These are phyloP conservation scores for Euplexia lucipara DNA, from an alignment of 2,888 invertebrate species.

Conservation along the genomic window DNA sequence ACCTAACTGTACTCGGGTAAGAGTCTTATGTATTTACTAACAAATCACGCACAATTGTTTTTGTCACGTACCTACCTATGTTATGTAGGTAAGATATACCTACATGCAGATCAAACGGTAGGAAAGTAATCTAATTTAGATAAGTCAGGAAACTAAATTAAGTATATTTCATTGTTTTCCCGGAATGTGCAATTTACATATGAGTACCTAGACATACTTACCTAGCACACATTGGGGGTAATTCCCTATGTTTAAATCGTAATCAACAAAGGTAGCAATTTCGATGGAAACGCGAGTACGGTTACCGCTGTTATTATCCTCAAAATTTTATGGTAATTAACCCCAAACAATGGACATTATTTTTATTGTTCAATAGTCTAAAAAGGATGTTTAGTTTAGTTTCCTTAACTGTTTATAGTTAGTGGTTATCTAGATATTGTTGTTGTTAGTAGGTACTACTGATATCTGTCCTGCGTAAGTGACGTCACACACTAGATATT, in stretches of 20 bases:
- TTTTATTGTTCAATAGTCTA: slow-evolving; percentile 26
- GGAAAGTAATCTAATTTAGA: neutral
- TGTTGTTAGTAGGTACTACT: neutral
- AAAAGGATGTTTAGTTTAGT: slow-evolving; percentile 6
- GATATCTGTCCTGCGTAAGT: slow-evolving; percentile 1
- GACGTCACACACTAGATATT: neutral
- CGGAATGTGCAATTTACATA: neutral
- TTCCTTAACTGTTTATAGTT: slow-evolving; percentile 11
- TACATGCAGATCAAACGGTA: too few species aligned
- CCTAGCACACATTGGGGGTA: neutral
- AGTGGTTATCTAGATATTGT: neutral
- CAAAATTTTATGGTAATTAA: slow-evolving; percentile 9
- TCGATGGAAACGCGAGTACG: neutral
- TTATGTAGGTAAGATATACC: too few species aligned
- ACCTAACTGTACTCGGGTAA: too few species aligned
- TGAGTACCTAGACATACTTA: neutral
- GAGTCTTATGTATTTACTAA: too few species aligned
- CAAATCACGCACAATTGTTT: neutral
- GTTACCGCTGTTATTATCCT: slow-evolving; percentile 23
- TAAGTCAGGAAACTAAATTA: neutral
- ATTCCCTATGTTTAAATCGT: neutral
- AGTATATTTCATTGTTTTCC: neutral
- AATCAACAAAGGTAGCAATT: neutral
- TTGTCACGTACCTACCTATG: neutral
- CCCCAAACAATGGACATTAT: slow-evolving; percentile 10